Base-by-base conservation (phyloP, 2,113 vertebrate genomes). In the Terrapene triunguis region DNA sequence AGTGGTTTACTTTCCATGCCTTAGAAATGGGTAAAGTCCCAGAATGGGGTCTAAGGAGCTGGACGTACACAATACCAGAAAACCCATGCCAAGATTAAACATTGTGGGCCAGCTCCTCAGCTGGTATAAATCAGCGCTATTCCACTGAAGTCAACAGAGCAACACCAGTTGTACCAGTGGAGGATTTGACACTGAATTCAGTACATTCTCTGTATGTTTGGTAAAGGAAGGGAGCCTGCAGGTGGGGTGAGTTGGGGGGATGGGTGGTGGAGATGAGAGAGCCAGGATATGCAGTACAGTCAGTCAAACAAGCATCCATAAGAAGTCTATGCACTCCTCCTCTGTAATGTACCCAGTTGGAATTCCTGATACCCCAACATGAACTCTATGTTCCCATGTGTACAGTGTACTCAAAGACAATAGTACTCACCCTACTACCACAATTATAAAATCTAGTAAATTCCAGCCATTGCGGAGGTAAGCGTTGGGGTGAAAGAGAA, bases 391-490 rank as follows among this genome's bases (percentile, higher is more conserved):
- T 11, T 51, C 78, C 51, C 62, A 2, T 0, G 11, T 5, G 14
- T 3, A 7, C 53, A 69, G 57, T 32, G 19, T 5, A 51, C 32
- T 14, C 16, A 76, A 90, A 91, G 29, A 65, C 0, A 17, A 44
- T 2, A 24, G 85, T 98, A 99, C 99, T 99, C 95, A 99, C 99
- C 99, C 99, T 97, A 99, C 99, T 90, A 99, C 99, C 96, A 99
- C 99, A 90, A 99, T 99, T 98, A 99, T 99, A 98, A 99, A 99
- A 98, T 99, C 99, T 95, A 99, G 98, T 98, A 99, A 98, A 98
- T 99, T 99, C 99, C 99, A 99, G 97, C 99, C 99, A n/a, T 99
- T 99, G 98, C 99, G 99, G 98, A 99, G 99, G 99, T 99, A 99
- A 96, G 99, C 99, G 89, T 99, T 99, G 92, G 99, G 99, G 97